Conservation (phyloP, 2,888 invertebrate genomes). For the Pseudococcus viburni region DNA sequence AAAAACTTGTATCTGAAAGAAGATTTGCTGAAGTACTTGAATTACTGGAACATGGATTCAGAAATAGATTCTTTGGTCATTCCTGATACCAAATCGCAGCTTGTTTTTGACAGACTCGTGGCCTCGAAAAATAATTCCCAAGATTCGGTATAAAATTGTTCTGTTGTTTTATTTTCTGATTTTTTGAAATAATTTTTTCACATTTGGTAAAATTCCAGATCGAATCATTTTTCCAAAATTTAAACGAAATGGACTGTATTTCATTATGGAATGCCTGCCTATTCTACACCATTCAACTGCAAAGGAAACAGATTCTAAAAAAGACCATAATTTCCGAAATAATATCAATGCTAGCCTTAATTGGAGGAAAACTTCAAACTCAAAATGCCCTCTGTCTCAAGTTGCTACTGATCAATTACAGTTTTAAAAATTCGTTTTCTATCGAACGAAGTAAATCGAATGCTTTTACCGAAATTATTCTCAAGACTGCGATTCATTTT, state of each 20-base stretch:
- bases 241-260: slow-evolving; percentile 45
- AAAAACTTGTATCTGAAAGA: background rate
- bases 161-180: background rate
- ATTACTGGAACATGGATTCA: slow-evolving; percentile 19
- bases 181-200: background rate
- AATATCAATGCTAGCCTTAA: background rate
- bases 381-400: slow-evolving; percentile 31
- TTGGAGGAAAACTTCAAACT: background rate
- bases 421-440: slow-evolving; percentile 9
- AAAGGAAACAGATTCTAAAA: background rate
- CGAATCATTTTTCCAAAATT: background rate
- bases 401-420: slow-evolving; percentile 42
- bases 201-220: background rate
- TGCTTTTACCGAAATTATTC: slow-evolving; percentile 9
- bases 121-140: background rate
- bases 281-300: slow-evolving; percentile 14
- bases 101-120: background rate
- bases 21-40: background rate
- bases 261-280: slow-evolving; percentile 8
- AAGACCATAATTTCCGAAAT: background rate
- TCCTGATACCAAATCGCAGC: background rate
- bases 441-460: slow-evolving; percentile 33
- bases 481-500: slow-evolving; percentile 10
- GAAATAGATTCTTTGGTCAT: background rate
- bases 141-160: slow-evolving; percentile 1